phyloP scores from a whole-genome alignment of 2,888 invertebrate species.

The Tipula helvola region DNA sequence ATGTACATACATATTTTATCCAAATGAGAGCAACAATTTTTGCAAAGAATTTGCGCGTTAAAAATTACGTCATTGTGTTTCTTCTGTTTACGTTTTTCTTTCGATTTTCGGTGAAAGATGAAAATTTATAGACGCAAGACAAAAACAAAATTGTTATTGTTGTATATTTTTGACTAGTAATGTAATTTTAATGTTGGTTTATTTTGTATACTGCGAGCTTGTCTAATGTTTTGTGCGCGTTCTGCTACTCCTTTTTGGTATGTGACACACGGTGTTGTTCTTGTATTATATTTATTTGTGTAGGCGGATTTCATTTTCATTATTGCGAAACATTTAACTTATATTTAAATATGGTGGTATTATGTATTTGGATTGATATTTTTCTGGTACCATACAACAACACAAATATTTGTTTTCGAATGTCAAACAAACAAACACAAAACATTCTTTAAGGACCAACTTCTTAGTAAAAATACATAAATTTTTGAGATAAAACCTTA shows the following conservation, averaged over 20 bases:
- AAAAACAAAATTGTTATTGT: not conserved
- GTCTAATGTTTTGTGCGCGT: not conserved
- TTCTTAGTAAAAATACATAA: not conserved
- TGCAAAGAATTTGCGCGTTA: not conserved
- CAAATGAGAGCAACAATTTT: not conserved
- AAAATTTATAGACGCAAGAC: not conserved
- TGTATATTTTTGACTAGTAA: not conserved
- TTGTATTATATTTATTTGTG: too few relatives aligned
- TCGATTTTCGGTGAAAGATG: not conserved
- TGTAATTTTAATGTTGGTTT: not conserved
- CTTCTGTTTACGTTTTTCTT: not conserved
- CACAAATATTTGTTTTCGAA: not conserved
- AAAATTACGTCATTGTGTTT: not conserved
- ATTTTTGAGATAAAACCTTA: not conserved
- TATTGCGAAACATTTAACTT: not conserved
- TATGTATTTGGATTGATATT: not conserved
- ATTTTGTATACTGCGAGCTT: not conserved
- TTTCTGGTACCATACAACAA: not conserved
- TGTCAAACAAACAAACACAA: not conserved
- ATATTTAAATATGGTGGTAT: not conserved
- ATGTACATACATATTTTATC: not conserved
- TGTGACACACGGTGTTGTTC: too few relatives aligned
- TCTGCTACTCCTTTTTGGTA: not conserved
- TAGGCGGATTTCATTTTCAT: not conserved
- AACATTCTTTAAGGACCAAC: not conserved